Evolutionary conservation across 2,888 invertebrate species (phyloP).

Genomic region (Tethea ocularis): DNA sequence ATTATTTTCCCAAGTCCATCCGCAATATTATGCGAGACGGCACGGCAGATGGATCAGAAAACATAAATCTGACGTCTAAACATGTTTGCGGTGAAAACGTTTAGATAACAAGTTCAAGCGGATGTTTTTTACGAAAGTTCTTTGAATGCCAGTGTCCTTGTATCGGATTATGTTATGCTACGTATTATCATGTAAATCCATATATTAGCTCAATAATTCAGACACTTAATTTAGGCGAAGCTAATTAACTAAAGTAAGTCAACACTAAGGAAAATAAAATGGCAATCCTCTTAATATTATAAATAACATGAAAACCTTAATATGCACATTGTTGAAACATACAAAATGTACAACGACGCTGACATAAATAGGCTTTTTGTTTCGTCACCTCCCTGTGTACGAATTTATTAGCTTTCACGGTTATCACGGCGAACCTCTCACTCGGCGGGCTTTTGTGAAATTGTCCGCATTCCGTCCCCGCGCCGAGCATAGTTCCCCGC

Average conservation of each 20-base stretch:
- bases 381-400: conserved; percentile 61
- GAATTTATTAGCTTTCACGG: conserved; percentile 75
- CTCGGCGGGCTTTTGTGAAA: conserved; percentile 71
- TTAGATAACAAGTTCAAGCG: conserved; percentile 46
- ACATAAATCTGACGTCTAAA: conserved; percentile 78
- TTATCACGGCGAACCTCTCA: conserved; percentile 74
- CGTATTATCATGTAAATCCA: no score
- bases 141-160: background rate
- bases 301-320: conserved; percentile 6
- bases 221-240: no score
- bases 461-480: conserved; percentile 69
- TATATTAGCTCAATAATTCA: no score
- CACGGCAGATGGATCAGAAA: conserved; percentile 76
- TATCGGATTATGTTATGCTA: no score
- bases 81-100: conserved; percentile 67
- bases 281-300: conserved; percentile 6
- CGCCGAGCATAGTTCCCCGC: conserved; percentile 63
- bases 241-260: background rate
- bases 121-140: conserved; percentile 30
- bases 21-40: conserved; percentile 77
- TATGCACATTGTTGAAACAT: conserved; percentile 13
- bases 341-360: conserved; percentile 24
- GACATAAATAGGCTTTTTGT: conserved; percentile 62
- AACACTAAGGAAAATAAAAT: background rate
- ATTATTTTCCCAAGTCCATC: conserved; percentile 76